Percentiles rank a stretch among this genome's conserved stretches.
phyloP scores from a whole-genome alignment of 2,888 invertebrate species.

The Drosophila anceps region DNA sequence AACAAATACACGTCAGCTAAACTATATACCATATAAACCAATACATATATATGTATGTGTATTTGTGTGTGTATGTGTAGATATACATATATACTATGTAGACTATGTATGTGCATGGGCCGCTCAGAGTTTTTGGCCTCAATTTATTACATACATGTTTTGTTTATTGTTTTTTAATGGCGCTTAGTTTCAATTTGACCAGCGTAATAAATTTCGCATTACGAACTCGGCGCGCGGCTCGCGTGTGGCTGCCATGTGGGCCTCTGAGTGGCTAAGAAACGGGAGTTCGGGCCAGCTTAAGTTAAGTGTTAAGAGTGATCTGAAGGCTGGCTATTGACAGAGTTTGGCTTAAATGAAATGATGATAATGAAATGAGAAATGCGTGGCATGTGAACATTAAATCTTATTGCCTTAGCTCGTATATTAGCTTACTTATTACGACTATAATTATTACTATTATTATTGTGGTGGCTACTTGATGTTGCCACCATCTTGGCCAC shows the following conservation, averaged over 20 bases:
- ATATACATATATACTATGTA: neutral
- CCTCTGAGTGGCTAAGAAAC: neutral
- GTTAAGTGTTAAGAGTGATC: conserved; percentile 1
- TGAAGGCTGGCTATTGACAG: conserved; percentile 9
- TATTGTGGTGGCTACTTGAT: neutral
- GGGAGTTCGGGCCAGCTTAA: neutral
- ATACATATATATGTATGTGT: neutral
- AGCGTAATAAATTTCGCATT: conserved; percentile 77
- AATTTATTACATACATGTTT: conserved; percentile 77
- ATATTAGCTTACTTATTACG: neutral
- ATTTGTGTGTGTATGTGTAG: neutral
- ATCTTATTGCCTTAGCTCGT: rapidly evolving
- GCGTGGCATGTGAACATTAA: neutral
- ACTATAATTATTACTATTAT: neutral
- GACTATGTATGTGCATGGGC: conserved; percentile 4
- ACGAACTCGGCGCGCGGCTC: conserved; percentile 43
- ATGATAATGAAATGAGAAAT: neutral
- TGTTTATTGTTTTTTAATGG: conserved; percentile 79
- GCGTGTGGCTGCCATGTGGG: conserved; percentile 25
- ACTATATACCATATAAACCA: conserved; percentile 8
- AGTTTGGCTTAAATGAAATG: neutral
- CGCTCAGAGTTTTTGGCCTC: conserved; percentile 38
- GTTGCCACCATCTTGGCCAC: too few species aligned
- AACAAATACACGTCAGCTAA: conserved; percentile 39
- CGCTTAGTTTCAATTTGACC: conserved; percentile 79